Evolutionary conservation across 2,797 vertebrate species (phyloP), one percentile per base, ranked within the genome.

Genomic region (Nyctalus aviator): DNA sequence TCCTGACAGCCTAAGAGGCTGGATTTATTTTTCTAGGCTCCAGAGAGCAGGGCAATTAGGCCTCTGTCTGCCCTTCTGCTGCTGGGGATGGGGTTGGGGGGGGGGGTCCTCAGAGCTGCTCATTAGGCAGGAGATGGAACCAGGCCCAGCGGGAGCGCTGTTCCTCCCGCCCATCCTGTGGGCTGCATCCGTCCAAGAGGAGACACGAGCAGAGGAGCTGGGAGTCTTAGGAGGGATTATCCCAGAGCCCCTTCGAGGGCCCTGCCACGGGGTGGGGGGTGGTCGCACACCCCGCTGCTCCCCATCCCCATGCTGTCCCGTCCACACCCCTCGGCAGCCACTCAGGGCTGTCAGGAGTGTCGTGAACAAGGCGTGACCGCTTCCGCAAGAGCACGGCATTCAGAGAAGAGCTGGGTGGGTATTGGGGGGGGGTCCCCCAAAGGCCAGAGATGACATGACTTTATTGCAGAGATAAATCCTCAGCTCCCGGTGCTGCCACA

Each of bases 1-100:
- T 92, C 93, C 92, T 95, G 92, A 88, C 88, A 90, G 94, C 71
- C 84, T 90, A 90, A 96, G 96, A 95, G 87, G 91, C 90, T 85
- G 64, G 84, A 95, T 95, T 97, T 93, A 82, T 94, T 95, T 95
- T 94, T 90, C 93, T 7, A 41, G 84, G 84, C 91, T 95, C 75
- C 57, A 78, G 68, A 94, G 90, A 91, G 84, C 89, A 55, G 20
- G 81, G 95, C 90, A 96, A 95, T 97, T 96, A 97, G 91, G 81
- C 21, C 62, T 96, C 72, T 78, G 73, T 88, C 89, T 94, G 92
- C 79, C 84, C 82, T 94, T 20, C 90, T 90, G 75, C 89, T 96
- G 84, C 89, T 48, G 35, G 59, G 90, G 84, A 9, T 0, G 57
- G 10, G 5, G 25, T 11, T 1, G 57, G 25, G 25, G 25, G 25